A percentile compares a stretch with the other conserved stretches of the same genome.
phyloP scores from a whole-genome alignment of 1,140 invertebrate genomes.

The Zaprionus africanus region DNA sequence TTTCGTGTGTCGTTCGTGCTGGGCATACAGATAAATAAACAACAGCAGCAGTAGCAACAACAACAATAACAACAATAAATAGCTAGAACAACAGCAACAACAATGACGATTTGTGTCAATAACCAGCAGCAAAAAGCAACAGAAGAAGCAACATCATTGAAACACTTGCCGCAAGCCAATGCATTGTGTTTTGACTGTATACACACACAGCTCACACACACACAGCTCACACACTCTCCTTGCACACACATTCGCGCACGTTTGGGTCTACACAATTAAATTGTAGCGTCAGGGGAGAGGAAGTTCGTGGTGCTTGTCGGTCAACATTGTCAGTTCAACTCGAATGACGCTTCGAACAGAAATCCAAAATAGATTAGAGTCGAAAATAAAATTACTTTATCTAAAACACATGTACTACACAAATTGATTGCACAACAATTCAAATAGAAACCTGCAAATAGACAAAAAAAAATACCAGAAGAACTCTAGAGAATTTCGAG shows the following conservation, averaged over 20 bases:
- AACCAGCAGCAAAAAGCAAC: constrained; percentile 27
- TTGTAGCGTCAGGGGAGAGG: background rate
- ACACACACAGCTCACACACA: background rate
- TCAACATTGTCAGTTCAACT: background rate
- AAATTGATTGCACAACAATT: background rate
- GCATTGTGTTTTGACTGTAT: constrained; percentile 26
- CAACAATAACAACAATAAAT: constrained; percentile 1
- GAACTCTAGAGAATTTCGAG: too few relatives aligned
- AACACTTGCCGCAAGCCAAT: constrained; percentile 31
- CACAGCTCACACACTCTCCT: background rate
- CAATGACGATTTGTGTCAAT: constrained; percentile 42
- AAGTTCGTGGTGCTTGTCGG: background rate
- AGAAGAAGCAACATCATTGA: constrained; percentile 30
- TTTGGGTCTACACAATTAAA: background rate
- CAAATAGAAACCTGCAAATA: background rate
- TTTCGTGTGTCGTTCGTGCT: constrained; percentile 56
- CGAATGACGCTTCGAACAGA: background rate
- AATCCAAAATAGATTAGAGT: background rate
- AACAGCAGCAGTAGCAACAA: background rate
- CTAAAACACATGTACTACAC: background rate
- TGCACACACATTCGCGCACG: background rate
- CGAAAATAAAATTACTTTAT: background rate
- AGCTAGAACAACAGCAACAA: constrained; percentile 22
- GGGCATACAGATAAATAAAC: constrained; percentile 57
- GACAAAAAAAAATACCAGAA: too few relatives aligned